Conservation (phyloP, 1,140 invertebrate genomes). For the Telenomus remus region DNA sequence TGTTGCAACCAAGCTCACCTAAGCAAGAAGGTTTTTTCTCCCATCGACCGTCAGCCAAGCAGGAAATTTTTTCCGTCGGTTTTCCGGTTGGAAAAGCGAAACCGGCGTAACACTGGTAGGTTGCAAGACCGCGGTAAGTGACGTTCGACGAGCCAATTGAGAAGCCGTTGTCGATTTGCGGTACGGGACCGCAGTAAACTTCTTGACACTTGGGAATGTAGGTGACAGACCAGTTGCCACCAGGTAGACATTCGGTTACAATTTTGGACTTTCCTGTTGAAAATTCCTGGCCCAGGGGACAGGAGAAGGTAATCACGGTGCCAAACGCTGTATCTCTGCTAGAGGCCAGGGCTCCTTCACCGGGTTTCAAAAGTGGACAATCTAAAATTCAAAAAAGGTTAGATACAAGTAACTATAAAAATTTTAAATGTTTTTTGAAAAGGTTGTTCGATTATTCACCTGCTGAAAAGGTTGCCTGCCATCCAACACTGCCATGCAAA, state of each 20-base stretch:
- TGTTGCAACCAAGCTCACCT: constrained; percentile 74
- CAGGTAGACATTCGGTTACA: constrained; percentile 88
- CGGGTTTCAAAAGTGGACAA: constrained; percentile 89
- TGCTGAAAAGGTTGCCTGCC: constrained; percentile 94
- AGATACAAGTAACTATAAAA: background rate
- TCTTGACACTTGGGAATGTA: constrained; percentile 97
- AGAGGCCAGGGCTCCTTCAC: constrained; percentile 90
- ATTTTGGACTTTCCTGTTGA: constrained; percentile 90
- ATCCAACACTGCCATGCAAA: constrained; percentile 86
- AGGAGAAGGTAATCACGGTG: constrained; percentile 91
- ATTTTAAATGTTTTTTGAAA: too few relatives aligned
- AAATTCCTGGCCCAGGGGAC: constrained; percentile 95
- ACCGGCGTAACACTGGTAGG: constrained; percentile 97
- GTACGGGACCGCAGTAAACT: constrained; percentile 97
- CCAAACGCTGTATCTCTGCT: constrained; percentile 94
- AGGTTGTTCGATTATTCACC: too few relatives aligned
- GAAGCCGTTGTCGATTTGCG: constrained; percentile 98
- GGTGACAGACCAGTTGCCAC: constrained; percentile 94
- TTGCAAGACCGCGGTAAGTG: constrained; percentile 93
- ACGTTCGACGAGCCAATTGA: constrained; percentile 96
- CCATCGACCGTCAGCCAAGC: constrained; percentile 91
- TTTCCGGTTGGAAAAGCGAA: constrained; percentile 93
- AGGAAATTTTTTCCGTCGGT: constrained; percentile 92
- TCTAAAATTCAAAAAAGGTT: constrained; percentile 78
- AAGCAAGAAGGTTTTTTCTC: constrained; percentile 92